These are phyloP conservation scores for Sebastes diaconus DNA, from an alignment of 2,797 vertebrate genomes.

Conservation along the genomic window DNA sequence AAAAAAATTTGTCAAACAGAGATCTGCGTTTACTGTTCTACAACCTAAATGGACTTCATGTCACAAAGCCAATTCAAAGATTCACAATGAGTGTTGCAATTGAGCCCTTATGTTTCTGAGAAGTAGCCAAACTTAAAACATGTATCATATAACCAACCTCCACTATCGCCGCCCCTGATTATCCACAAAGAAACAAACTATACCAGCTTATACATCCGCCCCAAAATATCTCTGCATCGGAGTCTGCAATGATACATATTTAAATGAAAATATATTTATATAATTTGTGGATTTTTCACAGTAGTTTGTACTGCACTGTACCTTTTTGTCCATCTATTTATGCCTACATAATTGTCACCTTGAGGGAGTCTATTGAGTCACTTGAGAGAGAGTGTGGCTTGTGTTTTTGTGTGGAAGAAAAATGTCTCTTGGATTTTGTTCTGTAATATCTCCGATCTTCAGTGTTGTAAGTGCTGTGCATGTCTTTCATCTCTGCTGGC, in stretches of 20 bases:
- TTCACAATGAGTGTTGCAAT: constrained; percentile 85
- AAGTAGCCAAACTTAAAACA: constrained; percentile 83
- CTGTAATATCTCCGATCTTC: constrained; percentile 73
- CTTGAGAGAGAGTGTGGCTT: constrained; percentile 75
- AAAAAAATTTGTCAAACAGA: constrained; percentile 81
- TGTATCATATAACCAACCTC: constrained; percentile 75
- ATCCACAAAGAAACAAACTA: constrained; percentile 83
- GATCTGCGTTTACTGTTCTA: constrained; percentile 76
- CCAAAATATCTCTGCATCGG: constrained; percentile 83
- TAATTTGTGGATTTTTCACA: constrained; percentile 86
- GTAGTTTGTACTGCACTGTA: constrained; percentile 84
- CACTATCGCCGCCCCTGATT: constrained; percentile 68
- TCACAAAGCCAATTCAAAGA: constrained; percentile 84
- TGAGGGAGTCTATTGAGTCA: constrained; percentile 79
- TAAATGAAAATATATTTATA: constrained; percentile 87
- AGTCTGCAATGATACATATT: constrained; percentile 85
- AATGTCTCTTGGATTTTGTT: constrained; percentile 79
- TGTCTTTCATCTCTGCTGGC: constrained; percentile 77
- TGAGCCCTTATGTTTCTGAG: constrained; percentile 85
- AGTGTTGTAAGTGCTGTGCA: constrained; percentile 74
- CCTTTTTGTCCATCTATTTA: constrained; percentile 81
- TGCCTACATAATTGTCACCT: constrained; percentile 80
- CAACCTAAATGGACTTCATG: constrained; percentile 80
- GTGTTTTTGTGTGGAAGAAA: constrained; percentile 72
- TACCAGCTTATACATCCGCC: constrained; percentile 79